These are phyloP conservation scores for Pogonognathellus flavescens DNA, from an alignment of 1,140 invertebrate species.

Conservation along the genomic window DNA sequence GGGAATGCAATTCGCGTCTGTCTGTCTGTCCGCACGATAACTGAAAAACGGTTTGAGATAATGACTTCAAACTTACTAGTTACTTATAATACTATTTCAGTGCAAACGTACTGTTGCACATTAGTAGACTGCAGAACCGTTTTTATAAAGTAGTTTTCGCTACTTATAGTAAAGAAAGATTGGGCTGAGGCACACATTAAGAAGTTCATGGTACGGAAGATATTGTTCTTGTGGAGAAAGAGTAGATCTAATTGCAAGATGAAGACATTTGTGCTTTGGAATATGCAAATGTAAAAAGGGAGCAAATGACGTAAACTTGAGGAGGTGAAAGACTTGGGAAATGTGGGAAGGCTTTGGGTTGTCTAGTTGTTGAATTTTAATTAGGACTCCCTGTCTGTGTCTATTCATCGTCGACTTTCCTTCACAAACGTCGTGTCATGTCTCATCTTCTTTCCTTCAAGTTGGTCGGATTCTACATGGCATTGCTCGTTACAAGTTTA, in stretches of 20 bases:
- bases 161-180: too few species aligned
- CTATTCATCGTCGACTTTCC: conserved; percentile 37
- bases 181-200: too few species aligned
- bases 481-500: conserved; percentile 11
- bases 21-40: too few species aligned
- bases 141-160: too few species aligned
- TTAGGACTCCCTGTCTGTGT: conserved; percentile 40
- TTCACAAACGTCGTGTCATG: conserved; percentile 34
- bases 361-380: conserved; percentile 43
- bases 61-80: too few species aligned
- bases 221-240: background rate
- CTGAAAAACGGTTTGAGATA: too few species aligned
- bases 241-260: background rate
- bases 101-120: too few species aligned
- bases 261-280: background rate
- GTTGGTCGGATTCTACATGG: too few species aligned
- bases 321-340: background rate
- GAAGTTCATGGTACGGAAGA: background rate
- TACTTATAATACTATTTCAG: too few species aligned
- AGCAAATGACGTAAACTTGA: background rate
- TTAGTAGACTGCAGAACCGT: too few species aligned
- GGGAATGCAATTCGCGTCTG: too few species aligned
- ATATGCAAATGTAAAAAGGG: background rate
- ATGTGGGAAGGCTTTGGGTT: conserved; percentile 17
- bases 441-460: background rate